phyloP scores from a whole-genome alignment of 2,797 vertebrate genomes.

The Prionace glauca region DNA sequence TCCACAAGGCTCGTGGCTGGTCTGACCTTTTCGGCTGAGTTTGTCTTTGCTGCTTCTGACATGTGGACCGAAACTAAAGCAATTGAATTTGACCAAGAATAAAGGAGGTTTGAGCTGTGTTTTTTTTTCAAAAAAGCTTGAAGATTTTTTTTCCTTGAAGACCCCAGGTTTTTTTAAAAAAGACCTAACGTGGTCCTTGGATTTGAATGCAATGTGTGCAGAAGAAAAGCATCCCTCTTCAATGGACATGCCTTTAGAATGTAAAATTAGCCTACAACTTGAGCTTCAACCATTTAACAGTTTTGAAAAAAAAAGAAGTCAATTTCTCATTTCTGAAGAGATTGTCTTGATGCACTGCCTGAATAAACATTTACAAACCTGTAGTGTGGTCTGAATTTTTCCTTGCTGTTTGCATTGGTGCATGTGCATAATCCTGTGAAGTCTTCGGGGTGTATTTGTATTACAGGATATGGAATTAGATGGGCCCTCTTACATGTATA shows the following conservation, averaged over 20 bases:
- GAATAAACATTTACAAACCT: constrained; percentile 32
- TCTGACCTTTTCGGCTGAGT: background rate
- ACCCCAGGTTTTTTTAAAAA: background rate
- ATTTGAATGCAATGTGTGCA: background rate
- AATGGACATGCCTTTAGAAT: background rate
- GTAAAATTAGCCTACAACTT: background rate
- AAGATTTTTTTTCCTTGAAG: background rate
- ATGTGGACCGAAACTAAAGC: background rate
- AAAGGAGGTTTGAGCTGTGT: background rate
- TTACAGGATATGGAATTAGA: background rate
- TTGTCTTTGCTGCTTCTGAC: background rate
- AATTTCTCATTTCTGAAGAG: background rate
- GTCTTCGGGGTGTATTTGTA: background rate
- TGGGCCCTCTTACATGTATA: too few relatives aligned
- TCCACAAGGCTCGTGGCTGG: background rate
- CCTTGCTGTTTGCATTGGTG: background rate
- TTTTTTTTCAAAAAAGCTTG: background rate
- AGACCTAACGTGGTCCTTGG: background rate
- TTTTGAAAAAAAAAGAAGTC: background rate
- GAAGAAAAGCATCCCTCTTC: background rate
- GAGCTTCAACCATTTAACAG: too few relatives aligned
- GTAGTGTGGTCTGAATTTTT: background rate
- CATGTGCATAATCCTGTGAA: background rate
- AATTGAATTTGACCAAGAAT: background rate
- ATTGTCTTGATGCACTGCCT: constrained; percentile 13